Conservation (phyloP, 2,797 vertebrate species). For the Garrulus glandarius region DNA sequence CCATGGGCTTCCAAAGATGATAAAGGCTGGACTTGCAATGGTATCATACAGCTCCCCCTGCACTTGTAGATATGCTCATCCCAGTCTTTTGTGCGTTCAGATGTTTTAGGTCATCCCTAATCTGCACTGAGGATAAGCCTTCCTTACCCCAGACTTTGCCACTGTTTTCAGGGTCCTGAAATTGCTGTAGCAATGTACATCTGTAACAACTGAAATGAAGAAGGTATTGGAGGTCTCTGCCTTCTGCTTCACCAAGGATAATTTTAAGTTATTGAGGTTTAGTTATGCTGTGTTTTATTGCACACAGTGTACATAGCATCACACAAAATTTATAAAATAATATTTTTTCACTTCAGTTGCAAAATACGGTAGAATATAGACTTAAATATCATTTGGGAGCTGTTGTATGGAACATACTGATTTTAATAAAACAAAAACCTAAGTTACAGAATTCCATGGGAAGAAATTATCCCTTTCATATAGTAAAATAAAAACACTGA, state of each 20-base stretch:
- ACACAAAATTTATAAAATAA: neutral
- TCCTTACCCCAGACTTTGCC: neutral
- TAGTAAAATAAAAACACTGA: neutral
- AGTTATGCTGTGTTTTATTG: neutral
- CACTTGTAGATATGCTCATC: neutral
- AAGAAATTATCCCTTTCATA: neutral
- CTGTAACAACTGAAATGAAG: neutral
- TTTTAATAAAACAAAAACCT: neutral
- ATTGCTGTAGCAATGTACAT: neutral
- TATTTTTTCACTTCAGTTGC: neutral
- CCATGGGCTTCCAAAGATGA: neutral
- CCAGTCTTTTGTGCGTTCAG: neutral
- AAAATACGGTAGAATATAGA: neutral
- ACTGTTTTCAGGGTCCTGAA: neutral
- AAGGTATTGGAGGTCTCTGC: neutral
- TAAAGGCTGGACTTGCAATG: neutral
- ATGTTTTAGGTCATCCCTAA: neutral
- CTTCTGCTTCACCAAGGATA: neutral
- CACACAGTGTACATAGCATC: neutral
- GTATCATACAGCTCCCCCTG: neutral
- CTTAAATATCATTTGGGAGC: neutral
- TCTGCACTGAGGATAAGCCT: neutral
- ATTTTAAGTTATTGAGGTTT: neutral
- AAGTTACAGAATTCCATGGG: neutral
- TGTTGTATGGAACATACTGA: neutral